Conservation (phyloP, 1,140 invertebrate species). For the Drosophila santomea region DNA sequence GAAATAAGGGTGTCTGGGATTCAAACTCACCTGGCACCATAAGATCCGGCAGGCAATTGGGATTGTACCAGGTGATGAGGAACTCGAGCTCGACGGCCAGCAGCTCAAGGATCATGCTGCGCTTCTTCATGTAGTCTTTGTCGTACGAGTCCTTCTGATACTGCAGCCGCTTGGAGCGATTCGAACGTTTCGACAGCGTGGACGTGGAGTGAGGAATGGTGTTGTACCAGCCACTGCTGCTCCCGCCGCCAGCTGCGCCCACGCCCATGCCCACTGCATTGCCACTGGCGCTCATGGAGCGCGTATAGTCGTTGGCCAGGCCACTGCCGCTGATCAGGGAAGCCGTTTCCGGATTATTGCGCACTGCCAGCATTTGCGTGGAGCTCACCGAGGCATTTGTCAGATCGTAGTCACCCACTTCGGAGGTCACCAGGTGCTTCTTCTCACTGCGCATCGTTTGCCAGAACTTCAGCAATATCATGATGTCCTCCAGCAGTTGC, state of each 20-base stretch:
- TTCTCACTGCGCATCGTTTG: conserved; percentile 98
- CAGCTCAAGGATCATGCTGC: conserved; percentile 97
- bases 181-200: conserved; percentile 92
- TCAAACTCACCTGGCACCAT: conserved; percentile 85
- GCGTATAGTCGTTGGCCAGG: conserved; percentile 85
- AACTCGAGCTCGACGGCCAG: conserved; percentile 97
- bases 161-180: conserved; percentile 89
- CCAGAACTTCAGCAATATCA: conserved; percentile 97
- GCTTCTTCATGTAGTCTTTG: conserved; percentile 97
- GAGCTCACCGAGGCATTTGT: conserved; percentile 85
- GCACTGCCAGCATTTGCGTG: conserved; percentile 84
- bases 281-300: conserved; percentile 87
- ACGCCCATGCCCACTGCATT: conserved; percentile 84
- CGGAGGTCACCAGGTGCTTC: conserved; percentile 93
- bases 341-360: conserved; percentile 75
- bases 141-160: conserved; percentile 91
- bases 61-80: conserved; percentile 97
- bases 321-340: conserved; percentile 76
- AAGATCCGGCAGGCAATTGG: conserved; percentile 90
- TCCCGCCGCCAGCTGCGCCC: conserved; percentile 86
- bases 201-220: conserved; percentile 90
- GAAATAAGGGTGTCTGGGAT: fast-evolving
- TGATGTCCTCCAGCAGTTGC: conserved; percentile 95
- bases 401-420: conserved; percentile 84
- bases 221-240: conserved; percentile 92